Evolutionary conservation across 2,113 vertebrate species (phyloP).

Genomic region (Protobothrops flavoviridis): DNA sequence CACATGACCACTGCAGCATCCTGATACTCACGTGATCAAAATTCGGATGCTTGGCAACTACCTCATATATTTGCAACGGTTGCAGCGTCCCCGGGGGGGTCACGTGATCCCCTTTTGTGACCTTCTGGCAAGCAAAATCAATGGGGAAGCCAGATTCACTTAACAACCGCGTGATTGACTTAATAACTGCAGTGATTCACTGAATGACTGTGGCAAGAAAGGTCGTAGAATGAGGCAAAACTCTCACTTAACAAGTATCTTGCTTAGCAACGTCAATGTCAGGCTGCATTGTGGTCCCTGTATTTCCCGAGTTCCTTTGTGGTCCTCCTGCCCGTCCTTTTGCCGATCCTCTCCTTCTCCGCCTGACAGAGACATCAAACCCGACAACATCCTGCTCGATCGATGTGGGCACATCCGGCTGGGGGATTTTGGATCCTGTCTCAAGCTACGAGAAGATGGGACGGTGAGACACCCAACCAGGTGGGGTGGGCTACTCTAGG

Average conservation of each 20-base stretch:
- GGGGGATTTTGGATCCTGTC: constrained; percentile 85
- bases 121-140: too few species aligned
- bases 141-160: neutral
- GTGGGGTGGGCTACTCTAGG: accelerated
- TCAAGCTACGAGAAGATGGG: constrained; percentile 76
- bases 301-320: too few species aligned
- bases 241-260: neutral
- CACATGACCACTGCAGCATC: too few species aligned
- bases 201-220: neutral
- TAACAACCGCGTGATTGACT: neutral
- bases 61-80: too few species aligned
- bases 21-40: too few species aligned
- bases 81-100: too few species aligned
- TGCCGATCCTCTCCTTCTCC: neutral
- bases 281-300: too few species aligned
- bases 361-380: constrained; percentile 80
- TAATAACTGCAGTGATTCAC: neutral
- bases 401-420: constrained; percentile 79
- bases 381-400: constrained; percentile 84
- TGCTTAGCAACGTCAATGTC: neutral
- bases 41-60: too few species aligned
- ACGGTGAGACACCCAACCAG: constrained; percentile 64
- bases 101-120: too few species aligned
- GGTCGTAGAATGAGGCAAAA: neutral
- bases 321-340: neutral